phyloP scores from a whole-genome alignment of 1,140 invertebrate genomes.

The Cherax quadricarinatus region DNA sequence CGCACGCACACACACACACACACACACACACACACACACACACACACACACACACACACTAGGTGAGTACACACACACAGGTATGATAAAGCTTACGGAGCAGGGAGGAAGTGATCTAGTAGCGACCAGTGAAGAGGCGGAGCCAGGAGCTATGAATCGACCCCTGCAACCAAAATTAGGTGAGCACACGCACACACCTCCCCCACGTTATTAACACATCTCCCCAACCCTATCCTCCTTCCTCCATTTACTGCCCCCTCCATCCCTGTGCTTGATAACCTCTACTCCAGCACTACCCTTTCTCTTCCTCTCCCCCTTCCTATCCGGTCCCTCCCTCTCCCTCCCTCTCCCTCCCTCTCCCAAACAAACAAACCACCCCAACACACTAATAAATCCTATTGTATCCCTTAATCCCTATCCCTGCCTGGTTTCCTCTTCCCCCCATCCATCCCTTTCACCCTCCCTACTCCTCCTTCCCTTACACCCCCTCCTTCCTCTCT shows the following conservation, averaged over 20 bases:
- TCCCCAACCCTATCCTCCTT: neutral
- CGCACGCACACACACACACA: no score
- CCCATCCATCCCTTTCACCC: neutral
- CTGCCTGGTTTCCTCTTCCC: neutral
- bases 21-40: no score
- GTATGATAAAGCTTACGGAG: no score
- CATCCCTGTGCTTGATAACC: neutral
- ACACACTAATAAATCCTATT: neutral
- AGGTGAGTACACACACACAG: no score
- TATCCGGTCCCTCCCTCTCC: neutral
- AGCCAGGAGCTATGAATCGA: no score
- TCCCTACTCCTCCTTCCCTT: neutral
- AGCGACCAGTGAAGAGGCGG: no score
- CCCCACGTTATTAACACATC: neutral
- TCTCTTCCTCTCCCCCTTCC: neutral
- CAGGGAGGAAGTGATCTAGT: no score
- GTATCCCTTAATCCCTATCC: slow-evolving; percentile 1
- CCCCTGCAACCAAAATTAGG: no score
- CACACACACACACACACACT: no score
- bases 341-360: neutral
- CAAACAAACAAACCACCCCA: neutral
- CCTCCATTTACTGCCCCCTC: neutral
- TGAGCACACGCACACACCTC: no score
- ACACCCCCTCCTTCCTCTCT: neutral
- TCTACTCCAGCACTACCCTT: neutral